These are phyloP conservation scores for Gymnothorax reevesii DNA, from an alignment of 2,797 vertebrate genomes.

Conservation along the genomic window DNA sequence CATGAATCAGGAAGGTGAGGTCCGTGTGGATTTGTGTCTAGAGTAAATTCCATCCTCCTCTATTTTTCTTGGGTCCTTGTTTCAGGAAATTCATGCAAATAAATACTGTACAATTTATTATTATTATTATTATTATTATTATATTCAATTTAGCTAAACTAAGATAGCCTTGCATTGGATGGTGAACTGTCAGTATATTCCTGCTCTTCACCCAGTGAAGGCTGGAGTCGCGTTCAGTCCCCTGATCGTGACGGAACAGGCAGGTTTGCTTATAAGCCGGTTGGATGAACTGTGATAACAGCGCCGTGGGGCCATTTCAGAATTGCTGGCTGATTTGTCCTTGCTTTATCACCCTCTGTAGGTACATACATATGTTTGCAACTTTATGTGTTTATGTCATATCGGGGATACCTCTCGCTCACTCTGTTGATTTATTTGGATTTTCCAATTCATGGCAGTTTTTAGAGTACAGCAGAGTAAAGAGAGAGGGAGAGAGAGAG, in stretches of 20 bases:
- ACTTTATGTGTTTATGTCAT: neutral
- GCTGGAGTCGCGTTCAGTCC: too few species aligned
- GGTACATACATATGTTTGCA: neutral
- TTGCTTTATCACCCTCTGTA: neutral
- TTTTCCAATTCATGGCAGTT: neutral
- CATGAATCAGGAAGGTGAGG: neutral
- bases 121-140: slow-evolving; percentile 8
- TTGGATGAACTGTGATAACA: neutral
- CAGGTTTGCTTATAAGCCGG: too few species aligned
- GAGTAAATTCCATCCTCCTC: neutral
- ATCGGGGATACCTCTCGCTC: neutral
- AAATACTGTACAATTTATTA: neutral
- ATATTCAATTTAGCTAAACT: neutral
- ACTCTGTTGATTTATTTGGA: neutral
- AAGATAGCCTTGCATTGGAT: too few species aligned
- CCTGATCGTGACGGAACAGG: too few species aligned
- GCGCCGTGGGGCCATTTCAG: too few species aligned
- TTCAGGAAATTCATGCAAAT: neutral
- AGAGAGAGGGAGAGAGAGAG: neutral
- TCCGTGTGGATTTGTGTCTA: neutral
- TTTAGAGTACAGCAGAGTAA: slow-evolving; percentile 4
- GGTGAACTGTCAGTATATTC: too few species aligned
- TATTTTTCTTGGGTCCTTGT: neutral
- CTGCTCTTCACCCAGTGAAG: too few species aligned
- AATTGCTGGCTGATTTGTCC: neutral